phyloP scores from a whole-genome alignment of 92 coral and sea anemone genomes.

The Pocillopora grandis region DNA sequence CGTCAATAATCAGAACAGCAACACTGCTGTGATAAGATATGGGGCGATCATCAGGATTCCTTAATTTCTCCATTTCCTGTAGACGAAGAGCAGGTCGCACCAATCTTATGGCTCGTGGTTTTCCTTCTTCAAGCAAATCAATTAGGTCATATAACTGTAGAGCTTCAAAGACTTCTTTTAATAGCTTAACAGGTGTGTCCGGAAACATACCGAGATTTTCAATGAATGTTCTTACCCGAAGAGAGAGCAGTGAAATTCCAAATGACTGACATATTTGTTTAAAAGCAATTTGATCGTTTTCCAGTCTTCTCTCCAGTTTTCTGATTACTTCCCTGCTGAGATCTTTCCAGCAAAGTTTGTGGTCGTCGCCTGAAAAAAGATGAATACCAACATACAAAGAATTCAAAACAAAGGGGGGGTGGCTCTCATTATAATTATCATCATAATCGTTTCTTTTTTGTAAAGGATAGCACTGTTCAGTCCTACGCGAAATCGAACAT shows the following conservation, averaged over 20 bases:
- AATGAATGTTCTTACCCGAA: too few species aligned
- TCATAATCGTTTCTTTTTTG: too few species aligned
- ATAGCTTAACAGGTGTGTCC: slow-evolving; percentile 7
- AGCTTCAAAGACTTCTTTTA: slow-evolving; percentile 26
- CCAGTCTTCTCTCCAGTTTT: not conserved
- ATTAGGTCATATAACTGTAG: slow-evolving; percentile 17
- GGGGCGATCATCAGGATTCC: not conserved
- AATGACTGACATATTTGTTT: not conserved
- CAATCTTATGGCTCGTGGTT: not conserved
- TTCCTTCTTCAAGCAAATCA: not conserved
- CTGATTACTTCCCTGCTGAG: not conserved
- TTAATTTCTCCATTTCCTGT: not conserved
- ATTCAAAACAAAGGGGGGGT: too few species aligned
- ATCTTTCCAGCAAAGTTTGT: not conserved
- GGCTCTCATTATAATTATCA: too few species aligned
- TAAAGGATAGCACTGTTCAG: too few species aligned
- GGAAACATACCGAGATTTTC: not conserved
- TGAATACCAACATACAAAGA: too few species aligned
- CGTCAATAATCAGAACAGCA: slow-evolving; percentile 2
- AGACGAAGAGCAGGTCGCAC: not conserved
- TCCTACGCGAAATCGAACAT: too few species aligned
- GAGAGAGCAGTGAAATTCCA: not conserved
- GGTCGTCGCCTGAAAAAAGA: not conserved
- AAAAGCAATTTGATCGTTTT: not conserved
- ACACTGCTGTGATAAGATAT: slow-evolving; percentile 1